Percentiles rank a stretch among this genome's conserved stretches.
These are phyloP conservation scores for Zeus faber DNA, from an alignment of 2,113 vertebrate species.

Conservation along the genomic window DNA sequence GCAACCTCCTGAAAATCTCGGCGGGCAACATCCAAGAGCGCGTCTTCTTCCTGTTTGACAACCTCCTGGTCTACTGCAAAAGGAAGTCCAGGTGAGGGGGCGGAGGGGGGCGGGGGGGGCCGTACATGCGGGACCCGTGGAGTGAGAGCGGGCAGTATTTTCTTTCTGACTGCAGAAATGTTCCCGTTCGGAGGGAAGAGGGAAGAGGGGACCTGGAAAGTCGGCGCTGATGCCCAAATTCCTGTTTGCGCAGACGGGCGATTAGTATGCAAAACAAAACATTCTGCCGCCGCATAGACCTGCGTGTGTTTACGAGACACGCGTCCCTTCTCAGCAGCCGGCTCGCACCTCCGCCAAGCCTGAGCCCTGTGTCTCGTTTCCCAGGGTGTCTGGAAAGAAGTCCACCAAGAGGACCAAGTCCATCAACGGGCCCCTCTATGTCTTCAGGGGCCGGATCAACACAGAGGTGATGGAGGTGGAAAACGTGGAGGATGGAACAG, in stretches of 20 bases:
- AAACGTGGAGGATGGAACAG: slow-evolving; percentile 98
- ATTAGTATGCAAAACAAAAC: slow-evolving; percentile 25
- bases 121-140: background rate
- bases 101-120: no score
- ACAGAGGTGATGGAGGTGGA: slow-evolving; percentile 99
- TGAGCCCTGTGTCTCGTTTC: slow-evolving; percentile 37
- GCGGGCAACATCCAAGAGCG: slow-evolving; percentile 98
- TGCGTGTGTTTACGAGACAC: slow-evolving; percentile 16
- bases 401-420: slow-evolving; percentile 94
- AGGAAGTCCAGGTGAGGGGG: slow-evolving; percentile 90
- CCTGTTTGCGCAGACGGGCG: slow-evolving; percentile 18
- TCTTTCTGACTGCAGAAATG: background rate
- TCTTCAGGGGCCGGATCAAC: slow-evolving; percentile 97
- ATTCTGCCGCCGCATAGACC: no score
- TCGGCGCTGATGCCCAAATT: slow-evolving; percentile 16
- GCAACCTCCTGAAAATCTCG: slow-evolving; percentile 95
- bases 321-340: slow-evolving; percentile 21
- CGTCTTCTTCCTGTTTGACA: slow-evolving; percentile 98
- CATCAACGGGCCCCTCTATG: slow-evolving; percentile 91
- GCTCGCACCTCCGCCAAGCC: slow-evolving; percentile 39
- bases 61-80: slow-evolving; percentile 97
- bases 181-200: background rate
- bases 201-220: background rate
- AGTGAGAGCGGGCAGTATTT: background rate
- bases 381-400: slow-evolving; percentile 94